A percentile compares a stretch with the other conserved stretches of the same genome.
These are phyloP conservation scores for Heterodera schachtii DNA, from an alignment of 1,140 invertebrate species.

Conservation along the genomic window DNA sequence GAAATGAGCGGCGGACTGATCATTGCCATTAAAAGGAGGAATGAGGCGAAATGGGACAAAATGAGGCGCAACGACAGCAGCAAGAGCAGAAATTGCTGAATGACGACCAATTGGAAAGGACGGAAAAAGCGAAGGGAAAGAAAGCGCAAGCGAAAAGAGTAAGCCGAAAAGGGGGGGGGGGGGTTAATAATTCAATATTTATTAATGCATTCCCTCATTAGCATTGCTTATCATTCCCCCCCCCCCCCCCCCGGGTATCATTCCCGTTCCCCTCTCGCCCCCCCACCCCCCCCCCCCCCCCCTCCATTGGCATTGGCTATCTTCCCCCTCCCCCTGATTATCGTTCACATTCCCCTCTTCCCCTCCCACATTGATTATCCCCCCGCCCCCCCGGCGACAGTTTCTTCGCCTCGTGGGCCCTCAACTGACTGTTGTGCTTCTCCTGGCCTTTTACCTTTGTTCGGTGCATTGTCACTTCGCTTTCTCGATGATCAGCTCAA, in stretches of 20 bases:
- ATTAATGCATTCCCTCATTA: no score
- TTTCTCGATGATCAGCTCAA: slow-evolving; percentile 18
- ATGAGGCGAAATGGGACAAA: neutral
- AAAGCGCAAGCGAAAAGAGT: neutral
- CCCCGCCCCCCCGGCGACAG: neutral
- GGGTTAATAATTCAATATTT: neutral
- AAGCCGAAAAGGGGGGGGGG: neutral
- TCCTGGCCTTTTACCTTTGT: slow-evolving; percentile 22
- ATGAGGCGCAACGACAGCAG: no score
- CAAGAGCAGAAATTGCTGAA: neutral
- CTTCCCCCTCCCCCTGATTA: no score
- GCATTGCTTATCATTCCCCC: no score
- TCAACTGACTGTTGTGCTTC: slow-evolving; percentile 17
- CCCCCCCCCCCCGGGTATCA: no score
- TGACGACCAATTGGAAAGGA: neutral
- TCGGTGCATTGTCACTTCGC: slow-evolving; percentile 28
- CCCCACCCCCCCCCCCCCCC: no score
- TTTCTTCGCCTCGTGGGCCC: slow-evolving; percentile 14
- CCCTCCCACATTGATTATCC: no score
- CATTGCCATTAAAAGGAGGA: neutral
- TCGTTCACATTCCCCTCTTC: no score
- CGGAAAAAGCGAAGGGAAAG: neutral
- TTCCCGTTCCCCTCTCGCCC: no score
- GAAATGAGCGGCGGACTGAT: no score
- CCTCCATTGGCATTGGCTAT: no score